phyloP scores from a whole-genome alignment of 2,113 vertebrate species.

The Trematocara nigrifrons region DNA sequence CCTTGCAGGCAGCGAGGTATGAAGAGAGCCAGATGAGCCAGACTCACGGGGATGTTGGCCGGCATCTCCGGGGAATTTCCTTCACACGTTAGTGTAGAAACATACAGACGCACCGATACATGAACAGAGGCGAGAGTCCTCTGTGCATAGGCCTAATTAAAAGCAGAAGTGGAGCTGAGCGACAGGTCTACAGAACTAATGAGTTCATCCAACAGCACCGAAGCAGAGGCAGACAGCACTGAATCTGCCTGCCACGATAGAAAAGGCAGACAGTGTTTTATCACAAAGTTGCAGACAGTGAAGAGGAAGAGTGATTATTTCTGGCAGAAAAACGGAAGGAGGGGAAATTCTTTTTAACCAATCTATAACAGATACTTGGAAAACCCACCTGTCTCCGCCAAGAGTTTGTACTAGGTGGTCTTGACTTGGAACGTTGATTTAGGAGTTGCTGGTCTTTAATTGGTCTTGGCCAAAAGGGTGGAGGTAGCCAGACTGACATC shows the following conservation, averaged over 20 bases:
- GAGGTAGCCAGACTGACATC: neutral
- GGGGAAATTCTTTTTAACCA: neutral
- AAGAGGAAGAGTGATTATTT: neutral
- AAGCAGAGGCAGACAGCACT: neutral
- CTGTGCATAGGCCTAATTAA: constrained; percentile 55
- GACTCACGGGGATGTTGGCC: neutral
- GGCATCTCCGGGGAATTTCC: neutral
- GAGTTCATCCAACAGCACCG: constrained; percentile 25
- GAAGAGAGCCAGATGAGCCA: neutral
- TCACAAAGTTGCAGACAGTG: neutral
- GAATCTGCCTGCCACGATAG: neutral
- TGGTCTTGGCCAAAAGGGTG: neutral
- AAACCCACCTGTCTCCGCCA: neutral
- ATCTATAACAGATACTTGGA: neutral
- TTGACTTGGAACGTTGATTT: neutral
- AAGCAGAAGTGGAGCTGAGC: constrained; percentile 42
- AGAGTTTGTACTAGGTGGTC: neutral
- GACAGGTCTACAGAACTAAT: constrained; percentile 16
- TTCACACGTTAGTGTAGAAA: neutral
- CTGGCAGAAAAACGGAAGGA: neutral
- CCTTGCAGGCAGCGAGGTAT: neutral
- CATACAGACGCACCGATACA: neutral
- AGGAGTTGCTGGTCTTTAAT: neutral
- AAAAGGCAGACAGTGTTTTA: neutral
- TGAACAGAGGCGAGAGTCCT: constrained; percentile 3